Evolutionary conservation across 1,140 invertebrate genomes (phyloP).

Genomic region (Eriocheir sinensis): DNA sequence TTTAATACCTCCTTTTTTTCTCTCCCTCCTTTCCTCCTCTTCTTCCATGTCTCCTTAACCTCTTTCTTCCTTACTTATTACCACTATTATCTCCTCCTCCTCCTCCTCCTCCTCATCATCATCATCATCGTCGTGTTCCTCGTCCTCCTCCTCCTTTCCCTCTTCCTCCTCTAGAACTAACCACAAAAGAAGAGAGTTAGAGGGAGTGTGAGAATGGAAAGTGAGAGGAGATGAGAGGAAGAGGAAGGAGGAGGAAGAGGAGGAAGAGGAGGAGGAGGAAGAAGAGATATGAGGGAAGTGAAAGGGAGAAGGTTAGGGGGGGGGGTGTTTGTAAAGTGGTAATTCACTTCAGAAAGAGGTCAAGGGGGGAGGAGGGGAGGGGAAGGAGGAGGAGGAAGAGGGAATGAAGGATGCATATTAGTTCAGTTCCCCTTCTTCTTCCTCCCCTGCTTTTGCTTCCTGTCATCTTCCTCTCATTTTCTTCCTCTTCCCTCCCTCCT

Average conservation of each 20-base stretch:
- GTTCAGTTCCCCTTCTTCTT: too few species aligned
- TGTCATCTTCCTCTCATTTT: too few species aligned
- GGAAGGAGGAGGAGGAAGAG: neutral
- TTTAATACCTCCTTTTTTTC: neutral
- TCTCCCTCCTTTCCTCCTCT: neutral
- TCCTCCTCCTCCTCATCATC: neutral
- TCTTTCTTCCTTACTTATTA: neutral
- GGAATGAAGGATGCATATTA: too few species aligned
- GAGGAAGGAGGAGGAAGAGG: neutral
- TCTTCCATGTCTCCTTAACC: neutral
- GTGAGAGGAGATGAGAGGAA: neutral
- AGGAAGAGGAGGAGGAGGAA: neutral
- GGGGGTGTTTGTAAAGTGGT: neutral
- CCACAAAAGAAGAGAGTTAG: neutral
- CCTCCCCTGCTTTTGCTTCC: too few species aligned
- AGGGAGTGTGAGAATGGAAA: neutral
- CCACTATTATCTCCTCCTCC: neutral
- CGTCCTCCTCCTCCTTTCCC: neutral
- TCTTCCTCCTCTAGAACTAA: neutral
- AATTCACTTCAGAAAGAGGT: neutral
- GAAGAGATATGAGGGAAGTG: neutral
- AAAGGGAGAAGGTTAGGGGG: neutral
- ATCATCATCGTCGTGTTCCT: too few species aligned
- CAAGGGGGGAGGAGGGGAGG: neutral
- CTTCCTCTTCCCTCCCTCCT: too few species aligned